A percentile compares a stretch with the other conserved stretches of the same genome.
These are phyloP conservation scores for Parnassius apollo DNA, from an alignment of 2,888 invertebrate genomes.

Conservation along the genomic window DNA sequence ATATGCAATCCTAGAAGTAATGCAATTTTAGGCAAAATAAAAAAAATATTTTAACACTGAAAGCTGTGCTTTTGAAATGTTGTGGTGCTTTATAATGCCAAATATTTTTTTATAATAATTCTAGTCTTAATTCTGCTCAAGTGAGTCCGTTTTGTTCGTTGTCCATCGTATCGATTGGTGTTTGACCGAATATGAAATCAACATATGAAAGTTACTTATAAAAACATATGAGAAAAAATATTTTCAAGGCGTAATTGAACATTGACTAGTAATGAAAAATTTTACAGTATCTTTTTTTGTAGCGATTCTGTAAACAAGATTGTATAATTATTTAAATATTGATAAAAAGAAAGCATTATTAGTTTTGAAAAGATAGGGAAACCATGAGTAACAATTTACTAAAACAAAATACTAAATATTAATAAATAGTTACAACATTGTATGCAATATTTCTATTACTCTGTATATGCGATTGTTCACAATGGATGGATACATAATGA, in stretches of 20 bases:
- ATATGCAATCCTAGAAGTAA: constrained; percentile 16
- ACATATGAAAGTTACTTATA: constrained; percentile 22
- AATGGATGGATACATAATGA: too few species aligned
- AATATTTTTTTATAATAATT: constrained; percentile 22
- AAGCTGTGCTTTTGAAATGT: constrained; percentile 1
- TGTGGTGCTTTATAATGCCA: constrained; percentile 25
- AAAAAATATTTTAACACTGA: not conserved
- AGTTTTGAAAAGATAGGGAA: too few species aligned
- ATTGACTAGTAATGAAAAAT: not conserved
- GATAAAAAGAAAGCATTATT: too few species aligned
- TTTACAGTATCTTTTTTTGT: too few species aligned
- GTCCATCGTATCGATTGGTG: constrained; percentile 6
- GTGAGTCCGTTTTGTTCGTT: not conserved
- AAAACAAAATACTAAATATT: too few species aligned
- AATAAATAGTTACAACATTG: too few species aligned
- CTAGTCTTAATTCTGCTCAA: constrained; percentile 25
- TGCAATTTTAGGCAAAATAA: constrained; percentile 10
- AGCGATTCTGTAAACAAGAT: too few species aligned
- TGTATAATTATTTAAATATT: too few species aligned
- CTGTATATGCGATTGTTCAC: too few species aligned
- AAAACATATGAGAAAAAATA: not conserved
- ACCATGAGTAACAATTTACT: too few species aligned
- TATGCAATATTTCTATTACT: too few species aligned
- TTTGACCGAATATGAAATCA: constrained; percentile 11
- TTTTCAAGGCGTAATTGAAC: not conserved